Evolutionary conservation across 2,888 invertebrate species (phyloP), one percentile per base, ranked within the genome.

Genomic region (Subacronicta megacephala): DNA sequence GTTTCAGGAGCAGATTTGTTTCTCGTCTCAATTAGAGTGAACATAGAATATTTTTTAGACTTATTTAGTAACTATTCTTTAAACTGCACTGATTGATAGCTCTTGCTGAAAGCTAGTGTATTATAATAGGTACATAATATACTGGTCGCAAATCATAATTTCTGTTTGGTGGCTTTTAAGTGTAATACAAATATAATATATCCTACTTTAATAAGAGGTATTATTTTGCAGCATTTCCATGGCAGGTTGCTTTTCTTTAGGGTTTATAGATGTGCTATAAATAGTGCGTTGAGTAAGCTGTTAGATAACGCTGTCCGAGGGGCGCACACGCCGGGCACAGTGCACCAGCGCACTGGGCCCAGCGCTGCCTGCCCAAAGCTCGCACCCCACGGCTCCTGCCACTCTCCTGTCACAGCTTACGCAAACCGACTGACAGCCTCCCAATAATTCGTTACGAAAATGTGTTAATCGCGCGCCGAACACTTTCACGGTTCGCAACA

Each of bases 391-490:
- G 71, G 75, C 79, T 83, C 63, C 89, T 93, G 93, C 92, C 93
- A 93, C 83, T 93, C 93, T 89, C 90, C 90, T 93, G 93, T 93
- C 93, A 93, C 83, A 89, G 93, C 90, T 94, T 94, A 94, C 92
- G 93, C 92, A 93, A 93, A 83, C 83, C 87, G 79, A 87, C 84
- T 92, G 93, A 93, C 93, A 93, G 89, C 87, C 89, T 90, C 86
- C 90, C 88, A 93, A 92, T 92, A 91, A 91, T 92, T 90, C 92
- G 90, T 89, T 85, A 90, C 90, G 90, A 92, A 90, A 93, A 93
- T 92, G 93, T 94, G 93, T 93, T 93, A 93, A 93, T 93, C 91
- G 90, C 85, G 40, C 57, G 63, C 66, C 72, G 52, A 73, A 87
- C 91, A 93, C 91, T 93, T 93, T 92, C 89, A 93, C 91, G 93